Evolutionary conservation across 2,113 vertebrate species (phyloP).

Genomic region (Rallus limicola): DNA sequence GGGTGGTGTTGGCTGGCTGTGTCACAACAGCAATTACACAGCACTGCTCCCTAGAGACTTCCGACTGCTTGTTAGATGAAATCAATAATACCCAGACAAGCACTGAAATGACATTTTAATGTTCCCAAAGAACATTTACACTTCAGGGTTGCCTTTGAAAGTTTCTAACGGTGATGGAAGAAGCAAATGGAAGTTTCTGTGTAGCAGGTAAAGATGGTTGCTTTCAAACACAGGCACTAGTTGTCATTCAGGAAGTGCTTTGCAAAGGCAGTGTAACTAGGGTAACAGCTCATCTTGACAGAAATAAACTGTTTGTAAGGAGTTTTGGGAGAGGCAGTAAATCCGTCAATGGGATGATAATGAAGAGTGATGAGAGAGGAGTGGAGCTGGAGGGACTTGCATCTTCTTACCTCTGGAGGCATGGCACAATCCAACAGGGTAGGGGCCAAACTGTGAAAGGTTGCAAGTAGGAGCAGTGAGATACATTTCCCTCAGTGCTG

Average conservation of each 20-base stretch:
- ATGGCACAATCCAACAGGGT: accelerated
- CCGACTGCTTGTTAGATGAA: slow-evolving; percentile 73
- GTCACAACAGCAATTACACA: slow-evolving; percentile 68
- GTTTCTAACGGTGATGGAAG: slow-evolving; percentile 25
- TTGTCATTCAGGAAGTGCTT: neutral
- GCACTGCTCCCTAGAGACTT: slow-evolving; percentile 33
- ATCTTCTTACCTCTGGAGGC: neutral
- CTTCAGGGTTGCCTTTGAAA: slow-evolving; percentile 49
- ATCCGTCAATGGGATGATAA: neutral
- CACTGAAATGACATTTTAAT: slow-evolving; percentile 71
- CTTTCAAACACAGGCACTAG: neutral
- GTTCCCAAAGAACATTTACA: slow-evolving; percentile 57
- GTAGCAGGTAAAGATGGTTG: neutral
- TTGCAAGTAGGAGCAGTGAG: neutral
- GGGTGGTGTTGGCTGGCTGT: slow-evolving; percentile 1
- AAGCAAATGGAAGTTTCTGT: neutral
- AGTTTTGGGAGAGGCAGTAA: neutral
- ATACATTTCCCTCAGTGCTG: neutral
- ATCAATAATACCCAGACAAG: slow-evolving; percentile 72
- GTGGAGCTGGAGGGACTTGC: neutral
- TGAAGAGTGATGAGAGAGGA: neutral
- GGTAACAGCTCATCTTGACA: neutral
- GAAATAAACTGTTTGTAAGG: neutral
- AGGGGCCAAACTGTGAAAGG: neutral
- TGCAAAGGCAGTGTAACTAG: neutral